Percentiles rank a stretch among this genome's conserved stretches.
Conservation (phyloP, 2,888 invertebrate genomes). For the Clunio marinus region DNA sequence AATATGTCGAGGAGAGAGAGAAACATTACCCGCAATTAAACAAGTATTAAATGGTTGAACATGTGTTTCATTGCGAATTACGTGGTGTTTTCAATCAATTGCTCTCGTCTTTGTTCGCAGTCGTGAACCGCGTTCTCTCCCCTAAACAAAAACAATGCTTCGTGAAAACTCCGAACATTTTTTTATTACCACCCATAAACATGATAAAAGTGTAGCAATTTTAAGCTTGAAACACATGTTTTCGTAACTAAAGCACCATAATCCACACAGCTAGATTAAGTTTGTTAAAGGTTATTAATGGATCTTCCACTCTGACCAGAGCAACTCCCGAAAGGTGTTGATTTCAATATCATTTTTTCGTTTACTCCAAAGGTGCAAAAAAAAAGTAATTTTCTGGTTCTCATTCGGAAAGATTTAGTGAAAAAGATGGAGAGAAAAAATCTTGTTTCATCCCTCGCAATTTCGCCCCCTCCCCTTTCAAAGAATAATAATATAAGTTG, state of each 20-base stretch:
- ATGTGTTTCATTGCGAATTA: background rate
- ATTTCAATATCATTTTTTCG: conserved; percentile 7
- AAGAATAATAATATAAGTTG: background rate
- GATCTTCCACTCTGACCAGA: background rate
- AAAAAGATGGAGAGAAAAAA: background rate
- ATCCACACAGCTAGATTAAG: conserved; percentile 15
- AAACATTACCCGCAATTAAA: conserved; percentile 12
- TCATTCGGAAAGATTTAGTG: conserved; percentile 20
- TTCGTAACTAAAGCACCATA: background rate
- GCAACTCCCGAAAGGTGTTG: conserved; percentile 28
- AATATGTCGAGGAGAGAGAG: too few relatives aligned
- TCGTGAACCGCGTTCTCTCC: too few relatives aligned
- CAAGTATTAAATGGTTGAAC: background rate
- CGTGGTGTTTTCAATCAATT: conserved; percentile 23
- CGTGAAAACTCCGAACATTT: background rate
- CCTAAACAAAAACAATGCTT: background rate
- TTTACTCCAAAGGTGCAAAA: conserved; percentile 13
- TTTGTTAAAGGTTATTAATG: conserved; percentile 26
- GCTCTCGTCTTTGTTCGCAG: too few relatives aligned
- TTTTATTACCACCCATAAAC: conserved; percentile 21
- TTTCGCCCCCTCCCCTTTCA: background rate
- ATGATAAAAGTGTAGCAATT: conserved; percentile 16
- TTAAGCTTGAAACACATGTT: conserved; percentile 22
- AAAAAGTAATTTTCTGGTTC: conserved; percentile 31
- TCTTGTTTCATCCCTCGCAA: conserved; percentile 18